Percentiles rank a stretch among this genome's conserved stretches.
Conservation (phyloP, 2,797 vertebrate species). For the Scarus forsteni region DNA sequence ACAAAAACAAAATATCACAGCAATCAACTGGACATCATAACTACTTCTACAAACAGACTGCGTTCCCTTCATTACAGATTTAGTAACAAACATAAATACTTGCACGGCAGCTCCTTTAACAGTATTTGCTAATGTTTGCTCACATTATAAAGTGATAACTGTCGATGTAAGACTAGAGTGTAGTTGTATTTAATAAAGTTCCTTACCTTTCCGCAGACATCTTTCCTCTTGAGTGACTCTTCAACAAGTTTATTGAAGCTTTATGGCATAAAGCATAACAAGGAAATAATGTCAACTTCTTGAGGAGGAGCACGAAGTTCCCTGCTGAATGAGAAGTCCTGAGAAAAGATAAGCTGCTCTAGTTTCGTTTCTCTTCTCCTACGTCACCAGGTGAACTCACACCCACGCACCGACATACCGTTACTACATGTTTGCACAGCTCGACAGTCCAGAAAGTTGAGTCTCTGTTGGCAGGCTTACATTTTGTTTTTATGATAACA, state of each 20-base stretch:
- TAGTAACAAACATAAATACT: too few relatives aligned
- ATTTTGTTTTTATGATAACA: neutral
- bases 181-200: neutral
- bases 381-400: neutral
- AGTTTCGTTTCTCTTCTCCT: slow-evolving; percentile 20
- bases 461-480: neutral
- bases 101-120: too few relatives aligned
- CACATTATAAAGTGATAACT: too few relatives aligned
- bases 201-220: slow-evolving; percentile 42
- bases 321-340: neutral
- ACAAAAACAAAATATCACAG: too few relatives aligned
- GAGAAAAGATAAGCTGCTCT: neutral
- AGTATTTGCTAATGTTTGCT: too few relatives aligned
- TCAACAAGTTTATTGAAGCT: neutral
- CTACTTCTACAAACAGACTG: too few relatives aligned
- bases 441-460: neutral
- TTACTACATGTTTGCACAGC: neutral
- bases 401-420: neutral
- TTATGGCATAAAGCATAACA: neutral
- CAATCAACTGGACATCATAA: too few relatives aligned
- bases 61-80: too few relatives aligned
- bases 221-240: neutral
- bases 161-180: too few relatives aligned
- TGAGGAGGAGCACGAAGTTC: too few relatives aligned
- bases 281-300: neutral